Evolutionary conservation across 2,113 vertebrate genomes (phyloP).

Genomic region (Myotis brandtii): DNA sequence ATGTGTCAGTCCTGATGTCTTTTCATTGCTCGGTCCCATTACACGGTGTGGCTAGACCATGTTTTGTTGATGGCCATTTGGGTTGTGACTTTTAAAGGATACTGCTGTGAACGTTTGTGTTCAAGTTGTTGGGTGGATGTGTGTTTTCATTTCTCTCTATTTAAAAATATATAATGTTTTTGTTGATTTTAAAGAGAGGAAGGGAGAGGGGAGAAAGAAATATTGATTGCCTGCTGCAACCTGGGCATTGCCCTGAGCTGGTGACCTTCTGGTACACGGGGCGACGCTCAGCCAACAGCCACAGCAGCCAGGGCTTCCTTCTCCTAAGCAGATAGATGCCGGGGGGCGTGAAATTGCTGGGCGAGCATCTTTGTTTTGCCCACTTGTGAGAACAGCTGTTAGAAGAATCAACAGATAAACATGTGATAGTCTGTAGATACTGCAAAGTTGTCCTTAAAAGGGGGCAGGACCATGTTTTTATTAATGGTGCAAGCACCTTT

Average conservation of each 20-base stretch:
- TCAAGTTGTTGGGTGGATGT: rapidly evolving
- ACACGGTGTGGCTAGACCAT: rapidly evolving
- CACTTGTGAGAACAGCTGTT: not conserved
- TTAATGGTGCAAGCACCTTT: not conserved
- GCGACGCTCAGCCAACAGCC: not conserved
- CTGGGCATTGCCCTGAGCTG: no score
- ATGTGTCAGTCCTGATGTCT: rapidly evolving
- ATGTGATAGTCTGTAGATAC: not conserved
- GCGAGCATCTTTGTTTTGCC: not conserved
- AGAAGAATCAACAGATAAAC: not conserved
- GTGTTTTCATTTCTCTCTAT: not conserved
- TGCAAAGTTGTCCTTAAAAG: not conserved
- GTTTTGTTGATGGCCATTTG: not conserved
- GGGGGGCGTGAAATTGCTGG: not conserved
- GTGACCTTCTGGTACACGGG: no score
- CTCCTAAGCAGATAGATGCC: not conserved
- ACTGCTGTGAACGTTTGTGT: not conserved
- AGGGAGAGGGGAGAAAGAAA: not conserved
- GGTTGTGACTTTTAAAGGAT: not conserved
- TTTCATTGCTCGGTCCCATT: no score
- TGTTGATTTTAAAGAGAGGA: not conserved
- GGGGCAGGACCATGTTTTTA: not conserved
- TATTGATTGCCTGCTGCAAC: not conserved
- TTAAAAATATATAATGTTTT: not conserved
- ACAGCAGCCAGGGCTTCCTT: not conserved